Evolutionary conservation across 2,797 vertebrate genomes (phyloP), one percentile per base, ranked within the genome.

Genomic region (Bradypodion ventrale): DNA sequence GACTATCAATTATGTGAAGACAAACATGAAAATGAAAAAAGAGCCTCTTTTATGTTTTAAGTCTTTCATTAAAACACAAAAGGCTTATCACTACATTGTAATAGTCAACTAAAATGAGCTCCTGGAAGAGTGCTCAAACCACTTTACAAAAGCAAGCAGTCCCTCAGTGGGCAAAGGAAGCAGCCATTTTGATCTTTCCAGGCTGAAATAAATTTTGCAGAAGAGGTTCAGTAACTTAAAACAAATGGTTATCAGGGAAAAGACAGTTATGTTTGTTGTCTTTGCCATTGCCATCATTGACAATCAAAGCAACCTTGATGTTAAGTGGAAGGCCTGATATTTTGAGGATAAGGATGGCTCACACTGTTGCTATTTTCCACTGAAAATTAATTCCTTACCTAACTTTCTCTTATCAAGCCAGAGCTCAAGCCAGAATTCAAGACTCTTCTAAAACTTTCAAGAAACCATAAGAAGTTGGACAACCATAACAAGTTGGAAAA

Each of bases 361-460:
- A 27, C 37, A 65, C 7, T 40, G 8, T 74, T 13, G 15, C 68
- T 0, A 32, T 79, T 77, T 35, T 8, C 35, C 68, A 72, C 60
- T 44, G 9, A 63, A 0, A 10, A 27, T 8, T 1, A 0, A 0
- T 5, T 37, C 68, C 37, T 25, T 1, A 9, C 8, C 21, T 63
- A 7, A 5, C 56, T 84, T 56, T 66, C 35, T 40, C 13, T 12
- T 74, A n/a, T 16, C 75, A 27, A n/a, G 7, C 10, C 84, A 72
- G 66, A 82, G 70, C n/a, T n/a, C n/a, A n/a, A 83, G 29, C 4
- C 0, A 0, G 1, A 83, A 59, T 42, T 27, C 2, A 73, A 80
- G 46, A 75, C 49, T 0, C 32, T 83, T 78, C n/a, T 74, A 44
- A 87, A 9, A 40, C 74, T 4, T 44, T 69, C 8, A 7, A 87